phyloP scores from a whole-genome alignment of 1,140 invertebrate genomes.

The Linepithema humile region DNA sequence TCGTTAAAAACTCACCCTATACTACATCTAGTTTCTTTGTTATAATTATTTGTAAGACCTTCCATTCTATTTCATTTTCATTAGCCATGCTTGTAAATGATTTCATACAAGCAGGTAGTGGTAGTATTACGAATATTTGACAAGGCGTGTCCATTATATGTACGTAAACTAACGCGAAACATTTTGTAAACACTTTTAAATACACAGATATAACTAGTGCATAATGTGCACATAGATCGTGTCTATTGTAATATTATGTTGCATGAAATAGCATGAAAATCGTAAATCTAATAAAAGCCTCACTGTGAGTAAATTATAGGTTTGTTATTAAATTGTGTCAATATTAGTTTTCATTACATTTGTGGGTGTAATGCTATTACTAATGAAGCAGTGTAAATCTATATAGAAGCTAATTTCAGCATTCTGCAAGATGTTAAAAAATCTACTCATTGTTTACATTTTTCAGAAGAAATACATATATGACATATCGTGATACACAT shows the following conservation, averaged over 20 bases:
- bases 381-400: not conserved
- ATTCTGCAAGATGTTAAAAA: not conserved
- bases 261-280: not conserved
- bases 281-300: not conserved
- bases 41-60: not conserved
- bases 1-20: too few relatives aligned
- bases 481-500: too few relatives aligned
- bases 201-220: not conserved
- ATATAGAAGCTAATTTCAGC: not conserved
- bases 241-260: not conserved
- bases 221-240: not conserved
- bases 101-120: constrained; percentile 3
- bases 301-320: not conserved
- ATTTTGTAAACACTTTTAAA: not conserved
- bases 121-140: constrained; percentile 32
- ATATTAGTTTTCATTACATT: not conserved
- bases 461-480: too few relatives aligned
- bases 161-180: not conserved
- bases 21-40: not conserved
- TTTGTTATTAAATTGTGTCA: not conserved
- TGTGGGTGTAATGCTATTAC: not conserved
- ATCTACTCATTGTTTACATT: not conserved
- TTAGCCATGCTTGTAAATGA: not conserved
- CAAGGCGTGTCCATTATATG: constrained; percentile 40
- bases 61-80: not conserved